These are phyloP conservation scores for Eutolmus rufibarbis DNA, from an alignment of 2,888 invertebrate genomes.

Conservation along the genomic window DNA sequence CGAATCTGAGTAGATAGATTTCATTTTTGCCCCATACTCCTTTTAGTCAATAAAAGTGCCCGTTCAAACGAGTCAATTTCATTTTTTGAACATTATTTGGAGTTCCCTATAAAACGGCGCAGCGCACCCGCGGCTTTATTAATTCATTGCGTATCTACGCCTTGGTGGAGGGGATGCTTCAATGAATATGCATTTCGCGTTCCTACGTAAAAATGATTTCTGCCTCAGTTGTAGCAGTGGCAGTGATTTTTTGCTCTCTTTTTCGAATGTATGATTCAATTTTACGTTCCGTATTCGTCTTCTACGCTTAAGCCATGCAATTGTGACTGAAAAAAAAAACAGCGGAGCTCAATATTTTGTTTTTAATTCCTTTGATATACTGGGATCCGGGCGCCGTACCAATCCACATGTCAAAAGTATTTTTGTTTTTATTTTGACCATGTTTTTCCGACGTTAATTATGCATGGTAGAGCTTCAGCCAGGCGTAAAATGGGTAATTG, in stretches of 20 bases:
- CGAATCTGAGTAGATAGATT: background rate
- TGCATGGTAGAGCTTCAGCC: slow-evolving; percentile 59
- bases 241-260: background rate
- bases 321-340: background rate
- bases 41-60: background rate
- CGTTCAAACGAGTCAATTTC: background rate
- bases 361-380: background rate
- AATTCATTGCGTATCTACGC: slow-evolving; percentile 7
- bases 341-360: background rate
- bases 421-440: slow-evolving; percentile 18
- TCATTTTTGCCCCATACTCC: background rate
- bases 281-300: slow-evolving; percentile 3
- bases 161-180: background rate
- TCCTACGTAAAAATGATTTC: slow-evolving; percentile 23
- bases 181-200: slow-evolving; percentile 20
- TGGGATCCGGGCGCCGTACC: slow-evolving; percentile 11
- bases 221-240: background rate
- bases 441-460: slow-evolving; percentile 47
- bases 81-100: background rate
- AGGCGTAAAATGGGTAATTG: slow-evolving; percentile 58
- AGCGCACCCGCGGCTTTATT: background rate
- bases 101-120: background rate
- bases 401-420: slow-evolving; percentile 12
- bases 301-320: background rate
- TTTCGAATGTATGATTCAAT: background rate